A percentile compares a stretch with the other conserved stretches of the same genome.
Evolutionary conservation across 2,888 invertebrate genomes (phyloP).

Genomic region (Lepidocyrtinus sp.): DNA sequence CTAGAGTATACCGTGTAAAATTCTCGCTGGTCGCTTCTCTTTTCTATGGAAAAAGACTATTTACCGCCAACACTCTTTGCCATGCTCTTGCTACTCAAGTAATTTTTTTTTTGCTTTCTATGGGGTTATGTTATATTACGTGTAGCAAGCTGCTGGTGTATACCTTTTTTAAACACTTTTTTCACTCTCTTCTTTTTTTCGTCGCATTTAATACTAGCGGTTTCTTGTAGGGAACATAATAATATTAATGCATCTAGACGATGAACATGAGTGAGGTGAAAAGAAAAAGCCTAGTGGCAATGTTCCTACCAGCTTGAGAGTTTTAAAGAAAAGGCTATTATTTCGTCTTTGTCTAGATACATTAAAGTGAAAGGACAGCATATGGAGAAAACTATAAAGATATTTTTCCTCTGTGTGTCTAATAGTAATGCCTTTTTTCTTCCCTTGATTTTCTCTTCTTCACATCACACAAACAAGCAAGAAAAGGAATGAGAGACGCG

Average conservation of each 20-base stretch:
- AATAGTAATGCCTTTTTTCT: constrained; percentile 8
- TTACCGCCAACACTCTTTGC: constrained; percentile 45
- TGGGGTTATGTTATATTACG: constrained; percentile 15
- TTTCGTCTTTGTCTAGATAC: background rate
- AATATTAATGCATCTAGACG: constrained; percentile 28
- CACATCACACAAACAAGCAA: background rate
- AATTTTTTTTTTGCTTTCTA: constrained; percentile 14
- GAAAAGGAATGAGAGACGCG: constrained; percentile 20
- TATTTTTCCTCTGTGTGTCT: constrained; percentile 8
- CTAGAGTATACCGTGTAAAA: constrained; percentile 35
- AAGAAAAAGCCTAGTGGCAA: constrained; percentile 46
- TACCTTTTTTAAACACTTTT: constrained; percentile 18
- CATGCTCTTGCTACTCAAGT: background rate
- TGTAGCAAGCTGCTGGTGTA: constrained; percentile 38
- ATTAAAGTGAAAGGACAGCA: constrained; percentile 12
- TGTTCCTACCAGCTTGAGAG: constrained; percentile 8
- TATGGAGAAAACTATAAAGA: constrained; percentile 10
- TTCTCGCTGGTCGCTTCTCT: constrained; percentile 47
- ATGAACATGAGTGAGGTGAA: constrained; percentile 26
- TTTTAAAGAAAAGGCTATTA: constrained; percentile 14
- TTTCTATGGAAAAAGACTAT: constrained; percentile 52
- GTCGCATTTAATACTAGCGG: constrained; percentile 9
- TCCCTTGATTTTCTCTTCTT: constrained; percentile 28
- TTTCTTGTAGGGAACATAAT: constrained; percentile 46
- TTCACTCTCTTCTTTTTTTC: constrained; percentile 18